Percentiles rank a stretch among this genome's conserved stretches.
Evolutionary conservation across 64 coral and sea anemone species (phyloP).

Genomic region (Anthopleura sola): DNA sequence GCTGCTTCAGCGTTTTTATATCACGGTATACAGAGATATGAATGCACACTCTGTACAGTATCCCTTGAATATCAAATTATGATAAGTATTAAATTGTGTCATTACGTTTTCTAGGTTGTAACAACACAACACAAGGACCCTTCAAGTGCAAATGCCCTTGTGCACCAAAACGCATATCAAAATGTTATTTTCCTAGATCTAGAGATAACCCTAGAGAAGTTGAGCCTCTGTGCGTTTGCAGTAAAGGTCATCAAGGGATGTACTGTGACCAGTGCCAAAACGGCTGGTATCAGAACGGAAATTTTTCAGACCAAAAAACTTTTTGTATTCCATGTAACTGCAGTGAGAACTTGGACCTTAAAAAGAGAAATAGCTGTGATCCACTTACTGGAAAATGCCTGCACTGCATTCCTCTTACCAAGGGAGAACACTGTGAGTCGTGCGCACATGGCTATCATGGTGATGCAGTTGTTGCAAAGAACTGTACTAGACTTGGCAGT

Average conservation of each 20-base stretch:
- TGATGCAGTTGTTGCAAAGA: constrained; percentile 2
- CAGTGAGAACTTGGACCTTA: not conserved
- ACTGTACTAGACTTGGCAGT: not conserved
- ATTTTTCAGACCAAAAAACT: not conserved
- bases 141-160: constrained; percentile 4
- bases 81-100: too few relatives aligned
- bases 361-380: constrained; percentile 10
- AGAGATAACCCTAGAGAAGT: not conserved
- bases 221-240: not conserved
- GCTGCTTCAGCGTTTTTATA: too few relatives aligned
- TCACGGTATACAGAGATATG: too few relatives aligned
- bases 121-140: constrained; percentile 4
- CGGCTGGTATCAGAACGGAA: constrained; percentile 1
- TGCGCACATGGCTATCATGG: constrained; percentile 14
- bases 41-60: too few relatives aligned
- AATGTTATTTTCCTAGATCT: constrained; percentile 7
- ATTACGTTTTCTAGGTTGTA: constrained; percentile 3
- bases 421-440: constrained; percentile 1
- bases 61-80: too few relatives aligned
- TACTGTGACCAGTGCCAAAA: constrained; percentile 1
- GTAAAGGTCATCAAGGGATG: not conserved
- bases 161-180: not conserved
- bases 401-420: not conserved
- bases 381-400: constrained; percentile 8
- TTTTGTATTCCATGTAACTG: constrained; percentile 9